Evolutionary conservation across 2,888 invertebrate genomes (phyloP).

Genomic region (Noctua fimbriata): DNA sequence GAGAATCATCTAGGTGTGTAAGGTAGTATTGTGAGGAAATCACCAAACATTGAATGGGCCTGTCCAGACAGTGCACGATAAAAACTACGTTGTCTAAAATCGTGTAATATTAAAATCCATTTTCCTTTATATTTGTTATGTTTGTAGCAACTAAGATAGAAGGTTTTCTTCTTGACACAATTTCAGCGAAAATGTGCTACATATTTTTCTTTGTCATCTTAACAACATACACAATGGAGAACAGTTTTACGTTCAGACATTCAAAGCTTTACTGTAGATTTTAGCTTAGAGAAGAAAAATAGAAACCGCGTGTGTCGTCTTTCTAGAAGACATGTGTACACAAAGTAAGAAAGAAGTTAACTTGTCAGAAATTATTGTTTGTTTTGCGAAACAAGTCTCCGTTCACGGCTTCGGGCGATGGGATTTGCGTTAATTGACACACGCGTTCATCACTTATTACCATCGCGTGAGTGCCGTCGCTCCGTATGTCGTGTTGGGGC

Average conservation of each 20-base stretch:
- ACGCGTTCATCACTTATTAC: not conserved
- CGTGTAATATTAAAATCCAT: not conserved
- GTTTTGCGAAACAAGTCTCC: not conserved
- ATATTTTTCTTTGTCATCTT: conserved; percentile 10
- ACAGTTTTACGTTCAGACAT: conserved; percentile 11
- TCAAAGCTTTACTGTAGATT: conserved; percentile 1
- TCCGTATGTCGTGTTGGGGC: not conserved
- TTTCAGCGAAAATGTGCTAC: not conserved
- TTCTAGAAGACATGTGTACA: not conserved
- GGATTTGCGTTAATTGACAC: not conserved
- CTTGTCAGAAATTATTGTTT: conserved; percentile 24
- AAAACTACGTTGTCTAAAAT: not conserved
- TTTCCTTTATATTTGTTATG: not conserved
- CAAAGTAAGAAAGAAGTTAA: conserved; percentile 16
- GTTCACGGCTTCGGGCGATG: not conserved
- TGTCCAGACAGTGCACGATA: not conserved
- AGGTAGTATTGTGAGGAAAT: not conserved
- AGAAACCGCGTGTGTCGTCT: not conserved
- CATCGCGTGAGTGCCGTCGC: not conserved
- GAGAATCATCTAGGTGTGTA: not conserved
- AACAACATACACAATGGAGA: conserved; percentile 1
- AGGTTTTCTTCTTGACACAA: not conserved
- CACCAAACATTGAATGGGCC: not conserved
- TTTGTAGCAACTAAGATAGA: not conserved
- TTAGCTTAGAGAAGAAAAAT: conserved; percentile 10